Evolutionary conservation across 2,888 invertebrate genomes (phyloP), one percentile per base, ranked within the genome.

Genomic region (Zaprionus lineosus): DNA sequence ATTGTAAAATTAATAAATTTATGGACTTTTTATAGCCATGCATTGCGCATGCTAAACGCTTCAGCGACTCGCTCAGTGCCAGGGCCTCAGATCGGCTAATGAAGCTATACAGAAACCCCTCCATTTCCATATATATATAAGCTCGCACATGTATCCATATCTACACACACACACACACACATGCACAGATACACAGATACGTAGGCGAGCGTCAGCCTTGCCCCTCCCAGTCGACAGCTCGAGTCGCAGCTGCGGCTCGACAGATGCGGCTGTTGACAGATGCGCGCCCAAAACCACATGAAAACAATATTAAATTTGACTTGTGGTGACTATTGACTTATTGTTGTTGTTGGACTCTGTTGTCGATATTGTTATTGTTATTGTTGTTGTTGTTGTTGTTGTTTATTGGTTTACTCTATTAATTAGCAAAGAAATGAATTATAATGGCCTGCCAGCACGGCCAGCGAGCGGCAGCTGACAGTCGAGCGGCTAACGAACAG

Each of bases 41-140:
- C 63, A 58, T 47, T 55, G 60, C 56, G 74, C 73, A 74, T 66
- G 66, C 63, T 72, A 72, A 76, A 75, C 76, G 76, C 75, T 76
- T 56, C 66, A 78, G 33, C 75, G 72, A 69, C 58, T 74, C 28
- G 34, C 63, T 67, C 71, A 70, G 52, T 60, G 60, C 41, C 62
- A 60, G 46, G 41, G 28, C 37, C 50, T 34, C 53, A 55, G 60
- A 55, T 60, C 66, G 26, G 55, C 31, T 29, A 56, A 41, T 62
- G 40, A 44, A 60, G 47, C 66, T 52, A 56, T 8, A 4, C 7
- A 19, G n/a, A n/a, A n/a, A n/a, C n/a, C n/a, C n/a, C n/a, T n/a
- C n/a, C n/a, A n/a, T n/a, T n/a, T n/a, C n/a, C 19, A 19, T 26
- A 34, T 9, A 34, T 8, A 16, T 15, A 15, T 9, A 31, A 11